Evolutionary conservation across 23 tunicate genomes (phyloP), one percentile per base, ranked within the genome.

Genomic region (Trididemnum miniatum): DNA sequence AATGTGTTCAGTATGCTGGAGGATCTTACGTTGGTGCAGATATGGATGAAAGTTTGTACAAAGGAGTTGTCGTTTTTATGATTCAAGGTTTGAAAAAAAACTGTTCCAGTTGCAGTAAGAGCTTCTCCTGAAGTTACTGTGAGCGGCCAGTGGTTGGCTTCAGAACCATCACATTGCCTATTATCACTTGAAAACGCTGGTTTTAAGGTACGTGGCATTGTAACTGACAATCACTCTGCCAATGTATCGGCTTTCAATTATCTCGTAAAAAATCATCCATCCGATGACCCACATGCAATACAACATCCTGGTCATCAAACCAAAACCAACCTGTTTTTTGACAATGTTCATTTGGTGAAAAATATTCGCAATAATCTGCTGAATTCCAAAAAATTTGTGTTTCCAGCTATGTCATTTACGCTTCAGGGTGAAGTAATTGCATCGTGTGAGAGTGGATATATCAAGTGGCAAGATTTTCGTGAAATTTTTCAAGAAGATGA

Each of bases 11-110:
- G 29, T 77, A 77, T 36, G 35, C 26, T 51, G 34, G 20, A 20
- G 82, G 82, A 54, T 26, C 52, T 15, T 77, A 52, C 31, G 40
- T 77, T 77, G 82, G 60, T 12, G 66, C 82, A 5, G 67, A 77
- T 54, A 36, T 22, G 18, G 82, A 77, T 2, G 82, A 67, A 31
- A 36, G 15, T 4, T 31, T 77, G 2, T 77, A 54, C 67, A 30
- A 77, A 34, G 67, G 82, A 3, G 27, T 77, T 30, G 36, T 77
- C 38, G 82, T 54, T 2, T 52, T 77, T 54, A 77, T 77, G 82
- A 30, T 77, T 1, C 23, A 4, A 20, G 67, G 82, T 12, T 77
- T 75, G 62, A 77, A 77, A 59, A 23, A 37, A 54, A 7, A 51
- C 82, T 1, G 20, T 77, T 2, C 67, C 82, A 5, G 29, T 77